A percentile compares a stretch with the other conserved stretches of the same genome.
These are phyloP conservation scores for Buathra laborator DNA, from an alignment of 2,888 invertebrate species.

Conservation along the genomic window DNA sequence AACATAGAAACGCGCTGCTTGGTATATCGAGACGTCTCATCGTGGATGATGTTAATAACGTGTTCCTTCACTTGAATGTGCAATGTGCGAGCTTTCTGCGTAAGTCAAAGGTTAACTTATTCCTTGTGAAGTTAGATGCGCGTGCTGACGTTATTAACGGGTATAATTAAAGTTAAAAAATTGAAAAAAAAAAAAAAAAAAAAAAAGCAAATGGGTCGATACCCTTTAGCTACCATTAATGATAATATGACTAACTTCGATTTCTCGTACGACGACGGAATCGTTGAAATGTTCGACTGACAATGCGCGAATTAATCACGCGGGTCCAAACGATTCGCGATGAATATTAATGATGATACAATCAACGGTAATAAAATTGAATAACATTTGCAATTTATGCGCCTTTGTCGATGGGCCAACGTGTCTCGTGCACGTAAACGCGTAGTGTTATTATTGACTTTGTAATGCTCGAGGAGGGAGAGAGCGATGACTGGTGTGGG, in stretches of 20 bases:
- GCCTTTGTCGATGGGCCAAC: background rate
- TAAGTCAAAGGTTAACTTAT: constrained; percentile 31
- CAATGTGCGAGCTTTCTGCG: background rate
- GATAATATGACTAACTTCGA: background rate
- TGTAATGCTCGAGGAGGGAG: constrained; percentile 1
- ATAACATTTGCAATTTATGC: background rate
- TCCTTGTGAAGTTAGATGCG: background rate
- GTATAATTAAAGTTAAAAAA: background rate
- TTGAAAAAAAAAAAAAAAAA: background rate
- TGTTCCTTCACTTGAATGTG: constrained; percentile 15
- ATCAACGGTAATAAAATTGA: background rate
- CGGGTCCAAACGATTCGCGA: background rate
- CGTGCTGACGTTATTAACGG: background rate
- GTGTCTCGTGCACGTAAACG: background rate
- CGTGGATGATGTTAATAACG: constrained; percentile 13
- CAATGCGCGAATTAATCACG: background rate
- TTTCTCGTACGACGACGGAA: background rate
- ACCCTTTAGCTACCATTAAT: background rate
- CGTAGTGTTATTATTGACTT: constrained; percentile 13
- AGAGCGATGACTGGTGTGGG: background rate
- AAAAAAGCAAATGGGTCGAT: background rate
- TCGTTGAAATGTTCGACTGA: constrained; percentile 50
- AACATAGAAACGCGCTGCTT: constrained; percentile 29
- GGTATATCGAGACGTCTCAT: constrained; percentile 37
- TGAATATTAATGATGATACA: constrained; percentile 11